Conservation (phyloP, 1,140 invertebrate genomes). For the Pseudomyrmex concolor region DNA sequence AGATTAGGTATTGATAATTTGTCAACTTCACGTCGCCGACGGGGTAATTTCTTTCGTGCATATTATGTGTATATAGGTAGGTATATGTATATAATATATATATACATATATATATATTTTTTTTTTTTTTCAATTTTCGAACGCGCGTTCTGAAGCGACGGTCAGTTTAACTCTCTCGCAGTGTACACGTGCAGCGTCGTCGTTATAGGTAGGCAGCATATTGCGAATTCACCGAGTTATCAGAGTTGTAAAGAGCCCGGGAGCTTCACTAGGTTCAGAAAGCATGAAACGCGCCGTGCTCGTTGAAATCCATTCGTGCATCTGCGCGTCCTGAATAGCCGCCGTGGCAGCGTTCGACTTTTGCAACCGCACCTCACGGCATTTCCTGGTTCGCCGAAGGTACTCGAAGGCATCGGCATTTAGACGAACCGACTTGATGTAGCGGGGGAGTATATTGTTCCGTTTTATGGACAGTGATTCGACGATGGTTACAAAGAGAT, state of each 20-base stretch:
- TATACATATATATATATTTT: not conserved
- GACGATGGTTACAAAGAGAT: constrained; percentile 16
- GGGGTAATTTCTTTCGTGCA: too few relatives aligned
- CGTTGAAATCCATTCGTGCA: constrained; percentile 73
- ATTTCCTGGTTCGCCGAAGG: constrained; percentile 65
- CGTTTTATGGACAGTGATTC: constrained; percentile 22
- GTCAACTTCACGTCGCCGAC: not conserved
- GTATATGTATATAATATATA: too few relatives aligned
- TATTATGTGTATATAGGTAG: too few relatives aligned
- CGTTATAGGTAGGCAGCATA: constrained; percentile 28
- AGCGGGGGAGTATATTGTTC: constrained; percentile 34
- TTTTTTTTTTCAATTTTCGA: not conserved
- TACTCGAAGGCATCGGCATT: constrained; percentile 52
- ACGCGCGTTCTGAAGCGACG: constrained; percentile 3
- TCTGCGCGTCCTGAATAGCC: constrained; percentile 62
- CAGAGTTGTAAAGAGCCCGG: constrained; percentile 55
- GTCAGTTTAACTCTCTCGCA: constrained; percentile 50
- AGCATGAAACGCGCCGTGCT: constrained; percentile 56
- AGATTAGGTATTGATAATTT: constrained; percentile 18
- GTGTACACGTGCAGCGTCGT: constrained; percentile 29
- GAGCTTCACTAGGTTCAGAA: constrained; percentile 49
- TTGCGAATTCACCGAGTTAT: constrained; percentile 65
- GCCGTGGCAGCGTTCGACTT: constrained; percentile 51
- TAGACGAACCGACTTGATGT: constrained; percentile 33
- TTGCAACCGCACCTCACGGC: constrained; percentile 63